Evolutionary conservation across 2,797 vertebrate species (phyloP).

Genomic region (Threskiornis aethiopicus): DNA sequence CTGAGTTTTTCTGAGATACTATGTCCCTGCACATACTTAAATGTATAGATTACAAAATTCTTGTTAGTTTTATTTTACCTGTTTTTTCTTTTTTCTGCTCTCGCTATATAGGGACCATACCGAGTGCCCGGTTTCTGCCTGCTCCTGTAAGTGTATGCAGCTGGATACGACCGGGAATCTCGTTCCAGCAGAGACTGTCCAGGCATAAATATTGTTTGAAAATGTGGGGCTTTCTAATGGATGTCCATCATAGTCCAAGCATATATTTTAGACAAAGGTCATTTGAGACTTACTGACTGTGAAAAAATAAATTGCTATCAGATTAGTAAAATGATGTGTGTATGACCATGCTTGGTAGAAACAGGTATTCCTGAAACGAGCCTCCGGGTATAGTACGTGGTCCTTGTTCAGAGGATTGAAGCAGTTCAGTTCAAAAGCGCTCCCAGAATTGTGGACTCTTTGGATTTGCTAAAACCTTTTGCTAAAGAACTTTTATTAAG

Average conservation of each 20-base stretch:
- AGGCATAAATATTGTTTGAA: slow-evolving; percentile 67
- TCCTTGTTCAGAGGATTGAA: slow-evolving; percentile 3
- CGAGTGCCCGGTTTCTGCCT: slow-evolving; percentile 96
- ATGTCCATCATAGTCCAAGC: slow-evolving; percentile 14
- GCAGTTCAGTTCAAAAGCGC: slow-evolving; percentile 14
- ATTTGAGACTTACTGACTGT: slow-evolving; percentile 44
- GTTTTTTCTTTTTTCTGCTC: not conserved
- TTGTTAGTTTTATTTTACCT: not conserved
- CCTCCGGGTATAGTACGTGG: not conserved
- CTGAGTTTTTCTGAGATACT: not conserved
- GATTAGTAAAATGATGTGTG: slow-evolving; percentile 52
- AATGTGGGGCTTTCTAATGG: not conserved
- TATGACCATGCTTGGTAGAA: slow-evolving; percentile 60
- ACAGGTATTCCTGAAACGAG: slow-evolving; percentile 27
- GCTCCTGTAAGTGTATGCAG: slow-evolving; percentile 98
- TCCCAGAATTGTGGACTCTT: not conserved
- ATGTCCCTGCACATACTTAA: not conserved
- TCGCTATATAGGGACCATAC: slow-evolving; percentile 86
- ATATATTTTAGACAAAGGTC: slow-evolving; percentile 56
- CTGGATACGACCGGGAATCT: slow-evolving; percentile 98
- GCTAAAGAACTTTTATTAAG: not conserved
- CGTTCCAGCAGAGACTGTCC: slow-evolving; percentile 91
- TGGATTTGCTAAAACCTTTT: not conserved
- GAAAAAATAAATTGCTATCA: slow-evolving; percentile 69
- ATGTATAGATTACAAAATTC: not conserved